These are phyloP conservation scores for Augochlorella aurata DNA, from an alignment of 2,888 invertebrate species.

Conservation along the genomic window DNA sequence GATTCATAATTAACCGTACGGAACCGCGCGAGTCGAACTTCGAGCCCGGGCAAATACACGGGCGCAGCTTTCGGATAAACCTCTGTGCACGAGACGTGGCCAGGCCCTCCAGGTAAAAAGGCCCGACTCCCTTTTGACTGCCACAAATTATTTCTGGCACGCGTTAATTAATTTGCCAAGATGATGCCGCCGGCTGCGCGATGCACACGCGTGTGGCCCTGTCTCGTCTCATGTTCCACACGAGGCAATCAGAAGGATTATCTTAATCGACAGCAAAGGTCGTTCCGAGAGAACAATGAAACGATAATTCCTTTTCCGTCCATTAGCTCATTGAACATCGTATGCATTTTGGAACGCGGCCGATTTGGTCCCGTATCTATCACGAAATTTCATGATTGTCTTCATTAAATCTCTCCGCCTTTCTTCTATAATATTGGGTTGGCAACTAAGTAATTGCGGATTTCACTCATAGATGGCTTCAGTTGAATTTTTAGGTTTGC, in stretches of 20 bases:
- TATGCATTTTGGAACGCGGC: not conserved
- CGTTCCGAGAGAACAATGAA: conserved; percentile 36
- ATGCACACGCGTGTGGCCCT: not conserved
- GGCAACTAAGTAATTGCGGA: too few relatives aligned
- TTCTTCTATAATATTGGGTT: too few relatives aligned
- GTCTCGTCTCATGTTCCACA: conserved; percentile 16
- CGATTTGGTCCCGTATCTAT: conserved; percentile 13
- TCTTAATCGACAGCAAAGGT: conserved; percentile 6
- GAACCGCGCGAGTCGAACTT: conserved; percentile 31
- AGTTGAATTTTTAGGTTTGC: too few relatives aligned
- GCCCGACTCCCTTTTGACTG: not conserved
- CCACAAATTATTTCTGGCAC: conserved; percentile 23
- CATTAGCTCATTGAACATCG: conserved; percentile 23
- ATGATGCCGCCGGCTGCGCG: conserved; percentile 23
- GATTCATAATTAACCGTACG: conserved; percentile 30
- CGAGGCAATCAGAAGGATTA: conserved; percentile 27
- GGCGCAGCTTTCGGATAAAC: conserved; percentile 1
- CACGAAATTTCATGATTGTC: conserved; percentile 1
- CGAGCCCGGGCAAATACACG: conserved; percentile 5
- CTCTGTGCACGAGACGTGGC: not conserved
- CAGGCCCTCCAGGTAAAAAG: conserved; percentile 12
- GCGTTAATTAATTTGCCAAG: conserved; percentile 48
- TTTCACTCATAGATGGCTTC: too few relatives aligned
- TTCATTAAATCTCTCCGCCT: not conserved
- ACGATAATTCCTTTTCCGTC: conserved; percentile 30